phyloP scores from a whole-genome alignment of 2,888 invertebrate genomes.

The Drosophila crucigera region DNA sequence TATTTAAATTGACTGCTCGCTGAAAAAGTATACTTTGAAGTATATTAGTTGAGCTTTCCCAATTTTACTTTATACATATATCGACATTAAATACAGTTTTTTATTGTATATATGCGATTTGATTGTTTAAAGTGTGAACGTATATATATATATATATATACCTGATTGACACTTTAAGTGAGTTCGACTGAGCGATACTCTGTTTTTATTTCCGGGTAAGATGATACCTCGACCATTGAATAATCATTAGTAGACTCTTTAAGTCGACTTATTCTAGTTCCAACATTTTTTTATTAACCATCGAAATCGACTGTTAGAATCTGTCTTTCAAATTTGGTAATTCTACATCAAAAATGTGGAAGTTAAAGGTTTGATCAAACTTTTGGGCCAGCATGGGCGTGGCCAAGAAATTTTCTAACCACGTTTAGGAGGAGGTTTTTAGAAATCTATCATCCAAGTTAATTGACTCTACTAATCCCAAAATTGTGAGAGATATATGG shows the following conservation, averaged over 20 bases:
- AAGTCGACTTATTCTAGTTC: background rate
- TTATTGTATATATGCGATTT: conserved; percentile 47
- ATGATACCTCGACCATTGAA: background rate
- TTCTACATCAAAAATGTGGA: background rate
- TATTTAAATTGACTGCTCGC: conserved; percentile 11
- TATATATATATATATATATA: too few species aligned
- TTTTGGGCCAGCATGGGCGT: background rate
- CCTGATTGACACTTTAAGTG: background rate
- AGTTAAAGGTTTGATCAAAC: background rate
- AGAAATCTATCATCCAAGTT: background rate
- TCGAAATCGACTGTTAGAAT: background rate
- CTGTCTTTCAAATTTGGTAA: background rate
- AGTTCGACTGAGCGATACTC: background rate
- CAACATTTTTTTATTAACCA: background rate
- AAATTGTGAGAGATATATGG: background rate
- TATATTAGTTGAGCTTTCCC: conserved; percentile 14
- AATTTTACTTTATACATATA: conserved; percentile 28
- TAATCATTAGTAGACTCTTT: background rate
- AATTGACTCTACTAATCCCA: background rate
- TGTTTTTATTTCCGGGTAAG: background rate
- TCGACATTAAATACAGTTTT: conserved; percentile 28
- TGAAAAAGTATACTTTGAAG: background rate
- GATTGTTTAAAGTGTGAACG: conserved; percentile 64
- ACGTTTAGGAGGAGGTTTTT: background rate
- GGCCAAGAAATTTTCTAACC: background rate